Evolutionary conservation across 2,113 vertebrate genomes (phyloP).

Genomic region (Istiophorus platypterus): DNA sequence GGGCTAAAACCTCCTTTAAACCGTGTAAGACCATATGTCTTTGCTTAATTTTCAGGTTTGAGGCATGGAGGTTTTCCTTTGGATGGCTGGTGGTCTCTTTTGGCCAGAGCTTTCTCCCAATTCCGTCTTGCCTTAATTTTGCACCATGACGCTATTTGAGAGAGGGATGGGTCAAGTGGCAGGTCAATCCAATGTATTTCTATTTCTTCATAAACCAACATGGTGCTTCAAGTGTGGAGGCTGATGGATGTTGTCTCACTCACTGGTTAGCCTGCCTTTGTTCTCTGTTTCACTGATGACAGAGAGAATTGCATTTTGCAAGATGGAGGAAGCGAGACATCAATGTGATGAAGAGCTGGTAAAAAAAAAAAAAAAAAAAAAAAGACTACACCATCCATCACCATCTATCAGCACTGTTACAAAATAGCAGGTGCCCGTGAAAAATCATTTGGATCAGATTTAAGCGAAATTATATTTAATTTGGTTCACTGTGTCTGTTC

Average conservation of each 20-base stretch:
- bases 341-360: not conserved
- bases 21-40: not conserved
- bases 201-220: constrained; percentile 26
- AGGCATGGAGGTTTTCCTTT: not conserved
- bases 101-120: not conserved
- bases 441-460: not conserved
- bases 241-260: constrained; percentile 10
- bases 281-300: constrained; percentile 14
- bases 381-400: constrained; percentile 7
- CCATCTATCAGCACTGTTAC: not conserved
- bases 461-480: constrained; percentile 17
- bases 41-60: constrained; percentile 13
- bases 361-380: constrained; percentile 8
- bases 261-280: not conserved
- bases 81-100: constrained; percentile 15
- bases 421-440: not conserved
- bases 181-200: constrained; percentile 34
- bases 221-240: not conserved
- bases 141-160: not conserved
- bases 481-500: not conserved
- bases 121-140: constrained; percentile 33
- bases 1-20: not conserved
- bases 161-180: constrained; percentile 5
- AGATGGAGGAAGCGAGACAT: not conserved
- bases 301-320: not conserved